phyloP scores from a whole-genome alignment of 2,113 vertebrate species.

The Bolborhynchus lineola region DNA sequence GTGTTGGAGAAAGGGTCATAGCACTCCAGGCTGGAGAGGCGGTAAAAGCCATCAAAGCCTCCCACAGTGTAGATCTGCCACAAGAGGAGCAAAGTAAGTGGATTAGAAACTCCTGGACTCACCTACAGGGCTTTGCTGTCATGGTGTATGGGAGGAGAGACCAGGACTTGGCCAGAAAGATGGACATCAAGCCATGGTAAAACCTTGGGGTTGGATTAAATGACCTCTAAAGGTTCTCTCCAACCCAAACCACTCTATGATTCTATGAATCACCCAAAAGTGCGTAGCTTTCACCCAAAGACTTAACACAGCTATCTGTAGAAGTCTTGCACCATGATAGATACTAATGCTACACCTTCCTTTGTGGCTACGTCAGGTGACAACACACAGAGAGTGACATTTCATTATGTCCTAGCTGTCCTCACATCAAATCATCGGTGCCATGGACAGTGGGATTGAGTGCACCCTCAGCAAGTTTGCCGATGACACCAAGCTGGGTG shows the following conservation, averaged over 20 bases:
- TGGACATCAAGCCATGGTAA: background rate
- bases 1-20: conserved; percentile 77
- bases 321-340: background rate
- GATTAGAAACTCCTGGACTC: background rate
- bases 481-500: too few relatives aligned
- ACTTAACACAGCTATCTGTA: background rate
- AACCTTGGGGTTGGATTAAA: background rate
- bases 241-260: background rate
- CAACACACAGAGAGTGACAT: background rate
- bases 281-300: background rate
- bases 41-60: conserved; percentile 74
- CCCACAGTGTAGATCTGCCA: conserved; percentile 75
- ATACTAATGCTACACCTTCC: background rate
- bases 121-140: fast-evolving
- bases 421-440: background rate
- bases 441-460: too few relatives aligned
- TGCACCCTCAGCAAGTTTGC: too few relatives aligned
- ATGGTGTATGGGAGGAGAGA: fast-evolving
- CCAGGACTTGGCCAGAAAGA: background rate
- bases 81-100: background rate
- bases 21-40: conserved; percentile 75
- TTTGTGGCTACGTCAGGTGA: background rate
- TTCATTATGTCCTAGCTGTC: background rate
- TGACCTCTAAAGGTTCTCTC: background rate
- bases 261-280: background rate